Base-by-base conservation (phyloP, 2,888 invertebrate genomes). In the Antheraea yamamai region DNA sequence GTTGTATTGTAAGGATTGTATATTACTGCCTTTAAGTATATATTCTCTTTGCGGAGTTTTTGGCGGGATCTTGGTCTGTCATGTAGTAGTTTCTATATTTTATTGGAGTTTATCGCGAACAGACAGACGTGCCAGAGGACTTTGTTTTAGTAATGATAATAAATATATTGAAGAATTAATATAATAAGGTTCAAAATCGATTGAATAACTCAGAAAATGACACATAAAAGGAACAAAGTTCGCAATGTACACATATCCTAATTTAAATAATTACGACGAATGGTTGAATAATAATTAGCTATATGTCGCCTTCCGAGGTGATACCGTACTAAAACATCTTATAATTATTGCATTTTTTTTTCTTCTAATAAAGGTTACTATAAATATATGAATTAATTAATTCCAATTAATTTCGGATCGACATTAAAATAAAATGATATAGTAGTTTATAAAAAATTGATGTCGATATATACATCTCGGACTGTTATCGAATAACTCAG, bases 231-330 rank as follows among this genome's bases (percentile, higher is more conserved):
- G 35, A 39, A 70, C 68, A 16, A 39, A 18, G 35, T 35, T 70
- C 39, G 68, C 39, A 70, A 70, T 39, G 35, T 70, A 70, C 35
- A 70, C 68, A 70, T 10, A 3, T 64, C 64, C 30, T 3, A 70
- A 70, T 35, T 70, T 35, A 20, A 35, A 39, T 70, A 70, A 70
- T 70, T 70, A 70, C 68, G 35, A 20, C 39, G 35, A 70, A 70
- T 18, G 68, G 39, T 16, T 70, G 68, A 70, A 70, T 70, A 70
- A 39, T 39, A 39, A 70, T 70, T 70, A 70, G 39, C 35, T 20
- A 2, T 70, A 20, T 70, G 68, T 39, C 39, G 35, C 68, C 68
- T 20, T 10, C 18, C 68, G 68, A 70, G 39, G n/a, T 35, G 39
- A 39, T 70, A 39, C 8, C 39, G 6, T 70, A 70, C 10, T 70